phyloP scores from a whole-genome alignment of 2,888 invertebrate genomes.

The Penaeus monodon region DNA sequence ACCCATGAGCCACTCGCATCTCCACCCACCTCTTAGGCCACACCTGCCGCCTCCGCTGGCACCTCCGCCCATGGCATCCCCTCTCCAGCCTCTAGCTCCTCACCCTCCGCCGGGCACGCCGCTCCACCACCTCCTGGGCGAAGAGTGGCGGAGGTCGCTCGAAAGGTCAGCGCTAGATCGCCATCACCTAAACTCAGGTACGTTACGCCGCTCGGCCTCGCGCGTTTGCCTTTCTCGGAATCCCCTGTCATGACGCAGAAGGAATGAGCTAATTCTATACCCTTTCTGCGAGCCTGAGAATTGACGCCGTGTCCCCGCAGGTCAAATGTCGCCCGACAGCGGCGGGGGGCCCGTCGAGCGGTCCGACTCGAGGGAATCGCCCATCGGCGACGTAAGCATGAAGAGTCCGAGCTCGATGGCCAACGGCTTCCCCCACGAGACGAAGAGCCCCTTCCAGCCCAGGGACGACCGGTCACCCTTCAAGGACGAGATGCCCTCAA shows the following conservation, averaged over 20 bases:
- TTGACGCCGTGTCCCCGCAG: slow-evolving; percentile 22
- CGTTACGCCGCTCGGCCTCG: background rate
- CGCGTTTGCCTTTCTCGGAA: background rate
- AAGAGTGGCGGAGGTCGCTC: slow-evolving; percentile 56
- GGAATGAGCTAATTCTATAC: background rate
- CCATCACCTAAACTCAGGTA: slow-evolving; percentile 51
- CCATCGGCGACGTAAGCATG: slow-evolving; percentile 58
- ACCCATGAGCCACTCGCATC: slow-evolving; percentile 52
- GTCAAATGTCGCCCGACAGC: slow-evolving; percentile 64
- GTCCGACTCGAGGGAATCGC: slow-evolving; percentile 61
- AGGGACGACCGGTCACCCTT: slow-evolving; percentile 62
- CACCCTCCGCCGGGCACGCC: slow-evolving; percentile 62
- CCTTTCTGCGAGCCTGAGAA: no score
- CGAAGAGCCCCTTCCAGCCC: slow-evolving; percentile 62
- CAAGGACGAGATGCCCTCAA: slow-evolving; percentile 61
- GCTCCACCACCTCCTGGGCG: slow-evolving; percentile 59
- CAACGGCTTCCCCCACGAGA: slow-evolving; percentile 61
- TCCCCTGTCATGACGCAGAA: background rate
- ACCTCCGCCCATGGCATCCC: slow-evolving; percentile 59
- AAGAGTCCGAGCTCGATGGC: slow-evolving; percentile 62
- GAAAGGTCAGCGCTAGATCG: slow-evolving; percentile 57
- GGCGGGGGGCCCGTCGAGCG: slow-evolving; percentile 55
- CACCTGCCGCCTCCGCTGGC: slow-evolving; percentile 59
- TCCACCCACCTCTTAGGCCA: slow-evolving; percentile 47
- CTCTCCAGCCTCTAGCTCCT: slow-evolving; percentile 61